Conservation (phyloP, 2,113 vertebrate genomes). For the Pelvicachromis taeniatus region DNA sequence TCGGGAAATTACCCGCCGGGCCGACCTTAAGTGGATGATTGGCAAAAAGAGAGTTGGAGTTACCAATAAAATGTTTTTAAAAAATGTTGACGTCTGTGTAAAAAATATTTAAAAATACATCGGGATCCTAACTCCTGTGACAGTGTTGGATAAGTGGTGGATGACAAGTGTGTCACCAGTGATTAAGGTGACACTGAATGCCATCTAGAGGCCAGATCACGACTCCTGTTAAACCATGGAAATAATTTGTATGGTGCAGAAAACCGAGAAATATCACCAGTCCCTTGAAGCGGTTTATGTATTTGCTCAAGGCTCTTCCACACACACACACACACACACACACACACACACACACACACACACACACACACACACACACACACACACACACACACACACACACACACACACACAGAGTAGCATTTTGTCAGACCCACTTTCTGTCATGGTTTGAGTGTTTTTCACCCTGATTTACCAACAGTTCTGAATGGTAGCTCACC, state of each 20-base stretch:
- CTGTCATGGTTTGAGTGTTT: background rate
- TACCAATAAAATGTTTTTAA: background rate
- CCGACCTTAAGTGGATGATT: background rate
- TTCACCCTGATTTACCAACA: background rate
- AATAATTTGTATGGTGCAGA: conserved; percentile 34
- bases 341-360: background rate
- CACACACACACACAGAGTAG: background rate
- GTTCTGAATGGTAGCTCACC: background rate
- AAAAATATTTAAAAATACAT: background rate
- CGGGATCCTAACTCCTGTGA: background rate
- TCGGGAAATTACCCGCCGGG: background rate
- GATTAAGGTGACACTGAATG: conserved; percentile 55
- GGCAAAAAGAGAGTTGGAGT: background rate
- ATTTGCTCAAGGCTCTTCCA: conserved; percentile 32
- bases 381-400: background rate
- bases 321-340: background rate
- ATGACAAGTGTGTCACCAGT: conserved; percentile 50
- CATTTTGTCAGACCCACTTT: conserved; percentile 11
- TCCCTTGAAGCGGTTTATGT: conserved; percentile 44
- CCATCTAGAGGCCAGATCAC: conserved; percentile 47
- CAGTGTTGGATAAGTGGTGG: conserved; percentile 4
- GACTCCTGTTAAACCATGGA: conserved; percentile 41
- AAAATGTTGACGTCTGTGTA: background rate
- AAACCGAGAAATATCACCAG: conserved; percentile 65
- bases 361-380: background rate